Conservation (phyloP, 2,888 invertebrate species). For the Mimachlamys varia region DNA sequence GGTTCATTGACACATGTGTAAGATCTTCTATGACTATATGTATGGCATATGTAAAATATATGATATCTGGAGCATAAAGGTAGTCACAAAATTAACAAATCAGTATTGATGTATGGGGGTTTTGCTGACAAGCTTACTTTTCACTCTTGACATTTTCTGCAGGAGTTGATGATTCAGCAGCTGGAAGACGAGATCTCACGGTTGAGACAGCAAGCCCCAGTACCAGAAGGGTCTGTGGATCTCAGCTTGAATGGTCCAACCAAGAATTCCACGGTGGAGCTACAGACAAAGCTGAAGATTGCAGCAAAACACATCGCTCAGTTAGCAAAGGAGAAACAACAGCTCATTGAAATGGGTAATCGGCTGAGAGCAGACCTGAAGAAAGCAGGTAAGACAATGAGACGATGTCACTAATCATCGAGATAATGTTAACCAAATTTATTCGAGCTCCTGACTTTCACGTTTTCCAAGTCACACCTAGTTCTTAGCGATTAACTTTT, state of each 20-base stretch:
- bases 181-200: slow-evolving; percentile 78
- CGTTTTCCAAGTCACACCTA: too few species aligned
- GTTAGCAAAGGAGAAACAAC: slow-evolving; percentile 78
- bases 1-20: too few species aligned
- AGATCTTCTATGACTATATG: too few species aligned
- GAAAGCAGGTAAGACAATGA: slow-evolving; percentile 57
- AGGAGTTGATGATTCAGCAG: slow-evolving; percentile 80
- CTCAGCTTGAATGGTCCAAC: slow-evolving; percentile 49
- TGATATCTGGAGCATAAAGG: neutral
- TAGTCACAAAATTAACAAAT: neutral
- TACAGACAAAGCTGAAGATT: slow-evolving; percentile 72
- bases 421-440: too few species aligned
- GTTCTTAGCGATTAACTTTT: too few species aligned
- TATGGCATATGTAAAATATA: too few species aligned
- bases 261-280: slow-evolving; percentile 57
- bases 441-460: too few species aligned
- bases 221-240: slow-evolving; percentile 42
- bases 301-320: slow-evolving; percentile 78
- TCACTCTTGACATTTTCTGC: slow-evolving; percentile 32
- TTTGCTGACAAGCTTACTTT: neutral
- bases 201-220: slow-evolving; percentile 62
- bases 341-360: slow-evolving; percentile 79
- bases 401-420: too few species aligned
- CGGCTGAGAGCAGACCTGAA: slow-evolving; percentile 77
- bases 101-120: neutral